Base-by-base conservation (phyloP, 2,888 invertebrate genomes). In the Octodonta nipae region DNA sequence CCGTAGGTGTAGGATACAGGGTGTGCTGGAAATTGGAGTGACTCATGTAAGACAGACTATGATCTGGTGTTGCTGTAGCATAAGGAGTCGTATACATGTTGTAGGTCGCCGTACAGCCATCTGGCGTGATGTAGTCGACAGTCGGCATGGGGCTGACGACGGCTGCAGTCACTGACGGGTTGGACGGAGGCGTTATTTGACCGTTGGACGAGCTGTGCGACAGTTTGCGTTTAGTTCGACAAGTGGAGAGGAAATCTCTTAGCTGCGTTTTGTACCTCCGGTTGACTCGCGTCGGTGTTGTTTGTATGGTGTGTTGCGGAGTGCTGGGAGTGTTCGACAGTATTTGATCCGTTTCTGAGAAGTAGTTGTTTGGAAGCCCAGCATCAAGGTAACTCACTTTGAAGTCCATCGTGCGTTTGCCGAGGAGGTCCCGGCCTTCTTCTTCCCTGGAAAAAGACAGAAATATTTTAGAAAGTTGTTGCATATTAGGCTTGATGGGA, bases 401-500 rank as follows among this genome's bases (percentile, higher is more conserved):
- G 64, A 95, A 96, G 64, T 96, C 95, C 86, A 93, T 93, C 4
- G 95, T 96, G 43, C 98, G 74, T 63, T 99, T 98, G 17, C 95
- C 95, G 29, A 96, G 70, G 38, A 98, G 67, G 64, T 96, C 96
- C 43, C 91, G 76, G 7, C 98, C 98, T 68, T 98, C 98, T 64
- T 98, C 98, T 60, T 98, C 96, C 76, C 91, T 92, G 63, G 2
- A 36, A 40, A 13, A 7, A 28, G 12, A 24, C 10, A 35, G n/a
- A n/a, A n/a, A n/a, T n/a, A n/a, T n/a, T n/a, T n/a, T n/a, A n/a
- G n/a, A n/a, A n/a, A n/a, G n/a, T n/a, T n/a, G n/a, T n/a, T n/a
- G n/a, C n/a, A n/a, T n/a, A n/a, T n/a, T n/a, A n/a, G n/a, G n/a
- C n/a, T n/a, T n/a, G n/a, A n/a, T n/a, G n/a, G n/a, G n/a, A n/a